Evolutionary conservation across 2,797 vertebrate genomes (phyloP).

Genomic region (Mormyrus hasselquistii): DNA sequence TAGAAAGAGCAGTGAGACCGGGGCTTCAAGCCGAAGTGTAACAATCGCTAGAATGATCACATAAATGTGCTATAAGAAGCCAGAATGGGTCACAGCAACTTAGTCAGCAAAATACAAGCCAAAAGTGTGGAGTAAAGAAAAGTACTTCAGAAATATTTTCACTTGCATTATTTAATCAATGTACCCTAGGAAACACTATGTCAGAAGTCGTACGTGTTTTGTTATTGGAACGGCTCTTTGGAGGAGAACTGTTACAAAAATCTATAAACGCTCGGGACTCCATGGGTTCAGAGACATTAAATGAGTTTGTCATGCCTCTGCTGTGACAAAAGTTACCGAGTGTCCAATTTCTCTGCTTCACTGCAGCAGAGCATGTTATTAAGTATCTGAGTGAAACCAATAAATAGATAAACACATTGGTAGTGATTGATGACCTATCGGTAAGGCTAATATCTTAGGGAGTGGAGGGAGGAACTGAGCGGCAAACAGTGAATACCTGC

Average conservation of each 20-base stretch:
- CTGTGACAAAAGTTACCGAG: slow-evolving; percentile 33
- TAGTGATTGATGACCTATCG: slow-evolving; percentile 31
- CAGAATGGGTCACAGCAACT: neutral
- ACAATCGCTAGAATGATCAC: neutral
- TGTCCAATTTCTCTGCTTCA: slow-evolving; percentile 18
- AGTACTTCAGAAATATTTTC: slow-evolving; percentile 33
- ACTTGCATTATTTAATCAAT: slow-evolving; percentile 40
- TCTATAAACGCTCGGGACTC: slow-evolving; percentile 17
- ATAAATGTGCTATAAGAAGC: slow-evolving; percentile 4
- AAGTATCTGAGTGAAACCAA: slow-evolving; percentile 29
- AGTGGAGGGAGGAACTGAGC: neutral
- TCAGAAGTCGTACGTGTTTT: slow-evolving; percentile 35
- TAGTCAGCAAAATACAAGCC: neutral
- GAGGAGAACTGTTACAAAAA: slow-evolving; percentile 21
- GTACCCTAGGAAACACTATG: slow-evolving; percentile 37
- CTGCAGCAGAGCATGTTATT: slow-evolving; percentile 27
- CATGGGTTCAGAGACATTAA: slow-evolving; percentile 13
- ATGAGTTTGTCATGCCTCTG: slow-evolving; percentile 32
- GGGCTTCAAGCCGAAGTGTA: neutral
- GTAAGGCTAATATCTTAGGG: slow-evolving; percentile 19
- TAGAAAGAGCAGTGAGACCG: neutral
- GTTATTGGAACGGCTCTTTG: slow-evolving; percentile 2
- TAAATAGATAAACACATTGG: slow-evolving; percentile 30
- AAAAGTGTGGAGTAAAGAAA: neutral
- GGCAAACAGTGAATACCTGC: neutral